Base-by-base conservation (phyloP, 1,140 invertebrate species). In the Zelostemma sp. region DNA sequence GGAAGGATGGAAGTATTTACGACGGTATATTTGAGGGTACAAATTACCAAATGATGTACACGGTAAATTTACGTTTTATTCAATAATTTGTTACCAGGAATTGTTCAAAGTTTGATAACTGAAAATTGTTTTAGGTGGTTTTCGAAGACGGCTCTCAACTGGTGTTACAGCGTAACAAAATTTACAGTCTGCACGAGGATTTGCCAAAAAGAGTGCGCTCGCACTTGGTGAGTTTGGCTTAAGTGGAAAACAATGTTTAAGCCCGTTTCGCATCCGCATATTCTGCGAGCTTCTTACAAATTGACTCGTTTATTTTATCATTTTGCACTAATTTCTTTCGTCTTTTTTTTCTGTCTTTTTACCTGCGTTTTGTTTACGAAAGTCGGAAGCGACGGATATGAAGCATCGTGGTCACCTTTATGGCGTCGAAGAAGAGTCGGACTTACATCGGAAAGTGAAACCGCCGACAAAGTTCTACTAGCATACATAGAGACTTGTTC, bases 1-100 rank as follows among this genome's bases (percentile, higher is more conserved):
- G 90, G 90, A 87, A 85, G 0, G 89, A 91, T 79, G 88, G 87
- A 2, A 67, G 79, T n/a, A 67, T 85, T 5, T 91, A 90, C 62
- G 83, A 87, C 50, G 90, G 86, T 6, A 79, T 84, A 12, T 92
- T 89, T 73, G 85, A 86, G 51, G 89, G 88, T 47, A 80, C 84
- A 6, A 88, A 86, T 68, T 81, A 85, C 31, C 82, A 70, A 58
- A 80, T 83, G 16, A 83, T 88, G 70, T 90, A 89, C 67, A 87
- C 82, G 47, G 90, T 91, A 79, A 81, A 85, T n/a, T n/a, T n/a
- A n/a, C n/a, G n/a, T n/a, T n/a, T n/a, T n/a, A n/a, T n/a, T n/a
- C n/a, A n/a, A n/a, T n/a, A n/a, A n/a, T n/a, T n/a, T n/a, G n/a
- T n/a, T n/a, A n/a, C n/a, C n/a, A n/a, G n/a, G n/a, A n/a, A n/a